Evolutionary conservation across 2,113 vertebrate genomes (phyloP).

Genomic region (Hemiscyllium ocellatum): DNA sequence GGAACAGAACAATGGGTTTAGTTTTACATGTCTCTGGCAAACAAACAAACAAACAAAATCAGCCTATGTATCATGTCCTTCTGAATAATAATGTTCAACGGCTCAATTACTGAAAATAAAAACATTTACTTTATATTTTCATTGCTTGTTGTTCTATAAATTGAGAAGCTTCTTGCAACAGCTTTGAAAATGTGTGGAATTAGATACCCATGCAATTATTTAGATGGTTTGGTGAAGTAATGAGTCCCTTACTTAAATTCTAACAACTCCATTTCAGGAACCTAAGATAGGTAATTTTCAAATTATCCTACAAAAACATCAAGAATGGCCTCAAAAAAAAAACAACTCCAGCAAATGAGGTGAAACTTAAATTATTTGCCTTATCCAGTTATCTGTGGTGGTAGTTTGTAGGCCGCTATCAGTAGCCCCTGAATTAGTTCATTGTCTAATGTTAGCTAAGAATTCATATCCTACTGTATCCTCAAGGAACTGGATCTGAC

Average conservation of each 20-base stretch:
- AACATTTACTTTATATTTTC: background rate
- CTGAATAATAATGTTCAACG: background rate
- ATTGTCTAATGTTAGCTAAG: background rate
- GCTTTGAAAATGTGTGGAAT: background rate
- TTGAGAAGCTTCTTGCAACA: background rate
- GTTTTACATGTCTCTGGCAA: background rate
- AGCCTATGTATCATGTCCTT: background rate
- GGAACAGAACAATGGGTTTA: background rate
- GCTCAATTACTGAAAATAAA: background rate
- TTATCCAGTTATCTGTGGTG: background rate
- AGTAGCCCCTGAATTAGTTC: background rate
- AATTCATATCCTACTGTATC: background rate
- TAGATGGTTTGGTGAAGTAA: background rate
- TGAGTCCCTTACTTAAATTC: background rate
- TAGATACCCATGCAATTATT: background rate
- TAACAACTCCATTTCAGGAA: background rate
- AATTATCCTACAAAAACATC: background rate
- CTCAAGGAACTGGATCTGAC: background rate
- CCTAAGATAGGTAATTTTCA: background rate
- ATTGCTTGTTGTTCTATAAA: background rate
- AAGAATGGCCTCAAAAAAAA: background rate
- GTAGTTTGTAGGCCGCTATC: background rate
- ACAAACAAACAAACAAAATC: background rate
- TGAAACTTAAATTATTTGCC: background rate
- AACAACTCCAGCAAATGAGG: background rate